Evolutionary conservation across 2,888 invertebrate genomes (phyloP), one percentile per base, ranked within the genome.

Genomic region (Syrphus vitripennis): DNA sequence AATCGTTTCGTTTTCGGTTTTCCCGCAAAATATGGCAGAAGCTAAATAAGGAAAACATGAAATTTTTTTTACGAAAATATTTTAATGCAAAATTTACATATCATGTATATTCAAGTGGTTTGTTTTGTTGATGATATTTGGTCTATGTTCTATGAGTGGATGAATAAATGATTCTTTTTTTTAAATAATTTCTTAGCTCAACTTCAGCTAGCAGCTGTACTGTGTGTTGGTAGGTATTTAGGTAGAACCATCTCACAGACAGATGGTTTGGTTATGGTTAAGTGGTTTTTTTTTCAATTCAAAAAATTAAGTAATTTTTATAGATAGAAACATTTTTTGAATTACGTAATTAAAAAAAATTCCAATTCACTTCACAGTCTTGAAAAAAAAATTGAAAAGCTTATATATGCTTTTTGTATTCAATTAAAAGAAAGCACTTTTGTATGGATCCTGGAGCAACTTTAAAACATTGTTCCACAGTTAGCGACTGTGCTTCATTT

Each of bases 101-200:
- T 69, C 57, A 50, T 24, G 12, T 19, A 19, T 24, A 74, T 74
- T 83, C 74, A 78, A 83, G 83, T 83, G 72, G 77, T 74, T 78
- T 77, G 65, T 42, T 69, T 75, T 81, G 53, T 65, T 55, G 59
- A 42, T 74, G 59, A 2, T 65, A 42, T 81, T 82, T 26, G 26
- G 42, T 71, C 42, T 67, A 77, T 59, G 78, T 29, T 53, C 55
- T 83, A 74, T 69, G 78, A 83, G 83, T 69, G 61, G 61, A 83
- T 78, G 72, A 83, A 83, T 83, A 69, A 83, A 83, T 77, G 42
- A 59, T 31, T 42, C 24, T 69, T 63, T 81, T n/a, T n/a, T n/a
- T n/a, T n/a, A n/a, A n/a, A n/a, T 34, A 48, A 37, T 50, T 65
- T 74, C n/a, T n/a, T n/a, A n/a, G n/a, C n/a, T 29, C n/a, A 26